Conservation (phyloP, 1,140 invertebrate species). For the Drosophila sp. region DNA sequence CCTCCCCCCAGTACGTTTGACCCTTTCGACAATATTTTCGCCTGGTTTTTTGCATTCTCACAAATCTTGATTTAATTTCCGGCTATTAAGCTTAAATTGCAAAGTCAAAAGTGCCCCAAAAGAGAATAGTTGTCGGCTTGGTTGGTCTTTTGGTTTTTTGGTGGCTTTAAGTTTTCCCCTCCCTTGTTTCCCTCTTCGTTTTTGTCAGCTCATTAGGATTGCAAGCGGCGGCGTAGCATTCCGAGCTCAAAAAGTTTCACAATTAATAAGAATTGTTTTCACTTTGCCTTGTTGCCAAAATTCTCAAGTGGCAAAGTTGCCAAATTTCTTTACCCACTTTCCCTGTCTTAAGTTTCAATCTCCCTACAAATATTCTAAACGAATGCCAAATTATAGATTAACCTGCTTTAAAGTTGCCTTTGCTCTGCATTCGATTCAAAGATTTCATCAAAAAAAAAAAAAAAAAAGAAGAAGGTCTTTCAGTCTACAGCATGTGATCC, state of each 20-base stretch:
- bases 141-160: not conserved
- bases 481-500: not conserved
- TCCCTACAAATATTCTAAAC: too few species aligned
- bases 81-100: constrained; percentile 61
- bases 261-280: constrained; percentile 9
- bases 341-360: too few species aligned
- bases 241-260: not conserved
- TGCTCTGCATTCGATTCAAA: not conserved
- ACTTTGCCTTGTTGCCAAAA: not conserved
- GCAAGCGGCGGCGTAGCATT: not conserved
- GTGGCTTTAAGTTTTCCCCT: not conserved
- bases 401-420: not conserved
- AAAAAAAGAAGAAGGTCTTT: not conserved
- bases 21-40: not conserved
- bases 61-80: constrained; percentile 79
- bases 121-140: constrained; percentile 60
- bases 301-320: too few species aligned
- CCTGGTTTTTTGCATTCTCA: constrained; percentile 27
- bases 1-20: not conserved
- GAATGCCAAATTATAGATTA: too few species aligned
- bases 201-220: constrained; percentile 51
- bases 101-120: constrained; percentile 26
- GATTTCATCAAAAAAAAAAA: not conserved
- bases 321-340: too few species aligned
- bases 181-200: too few species aligned